Conservation (phyloP, 2,113 vertebrate genomes). For the Gobius niger region DNA sequence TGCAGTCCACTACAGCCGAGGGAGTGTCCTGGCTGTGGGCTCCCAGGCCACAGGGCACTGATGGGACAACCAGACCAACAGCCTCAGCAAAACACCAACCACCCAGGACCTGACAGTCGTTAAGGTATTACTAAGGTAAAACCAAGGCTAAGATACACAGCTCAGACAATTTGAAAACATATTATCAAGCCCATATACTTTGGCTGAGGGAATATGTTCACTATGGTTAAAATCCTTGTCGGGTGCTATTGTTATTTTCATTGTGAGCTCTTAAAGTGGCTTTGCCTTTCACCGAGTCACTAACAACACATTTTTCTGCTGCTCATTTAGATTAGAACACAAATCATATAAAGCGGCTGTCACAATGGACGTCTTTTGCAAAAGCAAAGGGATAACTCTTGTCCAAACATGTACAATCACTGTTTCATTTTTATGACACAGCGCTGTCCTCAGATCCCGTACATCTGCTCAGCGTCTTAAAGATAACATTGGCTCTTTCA, state of each 20-base stretch:
- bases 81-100: neutral
- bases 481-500: slow-evolving; percentile 20
- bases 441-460: slow-evolving; percentile 16
- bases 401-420: slow-evolving; percentile 34
- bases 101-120: neutral
- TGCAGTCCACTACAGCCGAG: slow-evolving; percentile 30
- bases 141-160: too few species aligned
- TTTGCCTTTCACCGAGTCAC: neutral
- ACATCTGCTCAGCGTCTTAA: neutral
- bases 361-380: slow-evolving; percentile 10
- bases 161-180: too few species aligned
- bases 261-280: too few species aligned
- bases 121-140: neutral
- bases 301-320: neutral
- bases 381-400: slow-evolving; percentile 9
- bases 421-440: neutral
- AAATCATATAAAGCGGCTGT: neutral
- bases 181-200: too few species aligned
- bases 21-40: slow-evolving; percentile 31
- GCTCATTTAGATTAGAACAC: neutral
- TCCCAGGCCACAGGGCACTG: slow-evolving; percentile 43
- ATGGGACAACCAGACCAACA: slow-evolving; percentile 35
- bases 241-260: too few species aligned
- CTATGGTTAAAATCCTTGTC: too few species aligned
- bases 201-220: too few species aligned